A percentile compares a stretch with the other conserved stretches of the same genome.
These are phyloP conservation scores for Calidris pugnax DNA, from an alignment of 2,113 vertebrate species.

Conservation along the genomic window DNA sequence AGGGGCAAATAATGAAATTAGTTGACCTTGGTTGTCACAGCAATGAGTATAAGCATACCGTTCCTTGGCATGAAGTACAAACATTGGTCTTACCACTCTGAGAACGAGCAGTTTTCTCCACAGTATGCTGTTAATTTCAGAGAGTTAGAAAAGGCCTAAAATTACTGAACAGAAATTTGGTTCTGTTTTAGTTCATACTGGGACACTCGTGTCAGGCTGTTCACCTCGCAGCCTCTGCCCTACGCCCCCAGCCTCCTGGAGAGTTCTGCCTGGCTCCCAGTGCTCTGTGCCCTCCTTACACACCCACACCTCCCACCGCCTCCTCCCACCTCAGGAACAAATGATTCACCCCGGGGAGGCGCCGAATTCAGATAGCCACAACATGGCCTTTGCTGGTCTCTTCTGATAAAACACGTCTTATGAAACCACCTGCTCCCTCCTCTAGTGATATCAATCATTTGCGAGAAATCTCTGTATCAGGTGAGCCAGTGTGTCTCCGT, in stretches of 20 bases:
- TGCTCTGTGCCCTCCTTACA: rapidly evolving
- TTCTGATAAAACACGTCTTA: neutral
- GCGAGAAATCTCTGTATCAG: neutral
- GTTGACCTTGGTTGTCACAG: too few relatives aligned
- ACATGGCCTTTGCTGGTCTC: neutral
- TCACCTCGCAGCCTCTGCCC: neutral
- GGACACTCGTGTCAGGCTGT: neutral
- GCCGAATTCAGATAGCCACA: neutral
- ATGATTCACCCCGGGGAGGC: neutral
- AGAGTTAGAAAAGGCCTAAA: too few relatives aligned
- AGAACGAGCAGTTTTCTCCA: too few relatives aligned
- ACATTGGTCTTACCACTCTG: too few relatives aligned
- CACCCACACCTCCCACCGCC: neutral
- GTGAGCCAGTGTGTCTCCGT: neutral
- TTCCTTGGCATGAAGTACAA: too few relatives aligned
- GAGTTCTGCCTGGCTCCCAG: neutral
- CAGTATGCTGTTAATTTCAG: too few relatives aligned
- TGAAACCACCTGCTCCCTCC: neutral
- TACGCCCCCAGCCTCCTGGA: neutral
- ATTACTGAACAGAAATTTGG: too few relatives aligned
- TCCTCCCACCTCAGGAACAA: neutral
- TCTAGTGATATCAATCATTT: neutral
- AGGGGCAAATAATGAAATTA: too few relatives aligned
- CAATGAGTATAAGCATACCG: too few relatives aligned
- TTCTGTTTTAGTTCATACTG: too few relatives aligned